Base-by-base conservation (phyloP, 2,797 vertebrate genomes). In the Adelosebastes latens region DNA sequence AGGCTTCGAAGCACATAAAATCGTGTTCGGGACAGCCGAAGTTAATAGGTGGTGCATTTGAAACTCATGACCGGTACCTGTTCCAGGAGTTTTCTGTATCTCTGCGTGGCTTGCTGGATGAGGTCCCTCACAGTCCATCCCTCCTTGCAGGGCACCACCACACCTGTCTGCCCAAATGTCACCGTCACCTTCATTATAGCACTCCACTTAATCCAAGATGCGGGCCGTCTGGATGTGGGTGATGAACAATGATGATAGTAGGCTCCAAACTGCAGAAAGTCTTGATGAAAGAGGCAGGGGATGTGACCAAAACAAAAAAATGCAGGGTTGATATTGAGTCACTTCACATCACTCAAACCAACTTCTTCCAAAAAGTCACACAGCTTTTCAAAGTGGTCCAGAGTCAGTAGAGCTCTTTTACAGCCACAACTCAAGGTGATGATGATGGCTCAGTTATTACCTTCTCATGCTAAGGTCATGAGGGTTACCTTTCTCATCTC, bases 131-230 rank as follows among this genome's bases (percentile, higher is more conserved):
- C 97, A 1, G 95, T 97, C 96, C 96, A 97, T 13, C 97, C 97
- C 14, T 98, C 96, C 87, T 97, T 97, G 88, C 98, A 99, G 58
- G 98, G 98, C 27, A 99, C 98, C 75, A 99, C 98, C 87, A 99
- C 98, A 64, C 97, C 96, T 0, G 97, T 99, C 91, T 96, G 90
- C 79, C 98, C 98, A 89, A 99, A 99, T 29, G 95, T 97, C 79
- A 99, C 98, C 0, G 98, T 99, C 92, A 98, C 97, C 95, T 99
- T 99, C 98, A 99, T 99, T 7, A 16, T 76, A 13, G 32, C 22
- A 5, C 7, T 83, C 78, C 75, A 22, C 79, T 42, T 92, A 85
- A 88, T 88, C 84, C 90, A 89, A 90, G 65, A 34, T 3, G 27
- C 53, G 20, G 77, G 36, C 34, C 75, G 60, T 79, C 60, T 42